Base-by-base conservation (phyloP, 2,113 vertebrate species). In the Lasiurus cinereus region DNA sequence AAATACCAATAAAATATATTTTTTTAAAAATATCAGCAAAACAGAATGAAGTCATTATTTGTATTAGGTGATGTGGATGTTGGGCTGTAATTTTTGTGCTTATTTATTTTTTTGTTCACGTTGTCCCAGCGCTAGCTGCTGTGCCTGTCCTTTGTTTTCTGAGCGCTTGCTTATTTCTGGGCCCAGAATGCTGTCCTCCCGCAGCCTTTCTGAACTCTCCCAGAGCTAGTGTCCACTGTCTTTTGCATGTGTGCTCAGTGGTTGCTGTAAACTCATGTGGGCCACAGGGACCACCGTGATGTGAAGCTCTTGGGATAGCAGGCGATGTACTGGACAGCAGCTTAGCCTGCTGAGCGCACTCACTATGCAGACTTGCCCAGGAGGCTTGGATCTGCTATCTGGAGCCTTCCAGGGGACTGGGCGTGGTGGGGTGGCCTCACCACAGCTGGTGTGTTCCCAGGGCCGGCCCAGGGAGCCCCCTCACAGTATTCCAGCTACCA, bases 401-500 rank as follows among this genome's bases (percentile, higher is more conserved):
- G 16, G 52, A 3, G 31, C 2, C 13, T 33, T 2, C 1, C 19
- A 6, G 5, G 8, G 27, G 33, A 2, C 6, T 0, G 31, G 74
- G 10, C 6, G 9, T 11, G 18, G 1, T 1, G 16, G 54, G 39
- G 2, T 1, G 6, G 14, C 3, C 74, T 80, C 77, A 92, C 0
- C 77, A 92, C 0, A 0, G 10, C 2, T 16, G n/a, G 62, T 78
- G 11, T 91, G n/a, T 88, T 72, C 84, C 10, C 97, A 98, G 98
- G 98, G 92, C 98, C 99, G 56, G 99, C 99, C 86, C 99, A 99
- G 96, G 98, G 99, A 95, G 98, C 98, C 21, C 98, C 99, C 0
- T 98, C 99, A 1, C 99, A 99, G 98, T 99, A 99, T 97, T 98
- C 99, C 92, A 98, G 99, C 98, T 99, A 99, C 98, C 99, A 99